These are phyloP conservation scores for Mystacides longicornis DNA, from an alignment of 2,888 invertebrate species.

Conservation along the genomic window DNA sequence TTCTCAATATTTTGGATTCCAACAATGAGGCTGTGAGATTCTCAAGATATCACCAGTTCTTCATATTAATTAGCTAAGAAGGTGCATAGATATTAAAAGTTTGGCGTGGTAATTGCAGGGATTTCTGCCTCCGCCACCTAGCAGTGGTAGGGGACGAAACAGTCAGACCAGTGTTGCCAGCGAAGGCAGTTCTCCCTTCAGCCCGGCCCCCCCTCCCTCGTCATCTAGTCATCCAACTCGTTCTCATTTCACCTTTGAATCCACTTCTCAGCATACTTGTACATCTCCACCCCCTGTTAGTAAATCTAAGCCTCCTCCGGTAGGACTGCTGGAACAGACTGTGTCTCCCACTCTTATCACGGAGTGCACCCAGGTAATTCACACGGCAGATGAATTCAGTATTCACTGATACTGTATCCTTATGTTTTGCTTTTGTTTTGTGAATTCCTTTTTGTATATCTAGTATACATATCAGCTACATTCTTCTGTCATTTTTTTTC, in stretches of 20 bases:
- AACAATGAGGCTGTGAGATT: too few species aligned
- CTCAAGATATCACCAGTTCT: too few species aligned
- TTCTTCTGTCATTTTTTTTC: too few species aligned
- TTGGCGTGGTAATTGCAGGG: conserved; percentile 33
- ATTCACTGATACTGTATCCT: too few species aligned
- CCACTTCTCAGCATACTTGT: conserved; percentile 18
- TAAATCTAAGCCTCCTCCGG: not conserved
- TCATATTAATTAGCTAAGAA: too few species aligned
- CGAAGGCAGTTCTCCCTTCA: conserved; percentile 23
- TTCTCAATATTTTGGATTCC: too few species aligned
- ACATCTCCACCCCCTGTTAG: conserved; percentile 17
- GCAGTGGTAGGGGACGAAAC: conserved; percentile 36
- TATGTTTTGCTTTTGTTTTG: too few species aligned
- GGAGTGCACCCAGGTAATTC: conserved; percentile 2
- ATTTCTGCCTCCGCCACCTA: conserved; percentile 42
- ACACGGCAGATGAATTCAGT: too few species aligned
- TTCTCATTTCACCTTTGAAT: conserved; percentile 20
- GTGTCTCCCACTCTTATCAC: not conserved
- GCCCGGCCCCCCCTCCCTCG: conserved; percentile 27
- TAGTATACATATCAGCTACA: too few species aligned
- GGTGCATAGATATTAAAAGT: too few species aligned
- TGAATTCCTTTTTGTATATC: too few species aligned
- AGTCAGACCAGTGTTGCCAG: conserved; percentile 33
- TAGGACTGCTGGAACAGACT: not conserved
- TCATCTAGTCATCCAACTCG: conserved; percentile 19